Base-by-base conservation (phyloP, 2,797 vertebrate genomes). In the Echiichthys vipera region DNA sequence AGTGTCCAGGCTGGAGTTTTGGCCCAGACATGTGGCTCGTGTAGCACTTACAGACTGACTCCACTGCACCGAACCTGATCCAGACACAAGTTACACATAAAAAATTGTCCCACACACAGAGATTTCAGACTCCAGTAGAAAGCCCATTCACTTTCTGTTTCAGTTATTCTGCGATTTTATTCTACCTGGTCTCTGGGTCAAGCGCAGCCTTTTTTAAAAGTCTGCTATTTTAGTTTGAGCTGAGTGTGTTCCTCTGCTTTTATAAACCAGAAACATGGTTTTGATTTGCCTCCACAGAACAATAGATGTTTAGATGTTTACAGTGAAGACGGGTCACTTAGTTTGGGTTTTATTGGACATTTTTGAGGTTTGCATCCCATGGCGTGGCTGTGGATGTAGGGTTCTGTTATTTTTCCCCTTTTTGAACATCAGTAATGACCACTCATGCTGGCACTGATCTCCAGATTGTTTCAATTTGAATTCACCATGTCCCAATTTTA, bases 21-120 rank as follows among this genome's bases (percentile, higher is more conserved):
- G 76, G 64, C 72, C 39, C 66, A 82, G 78, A 84, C 63, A 24
- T 51, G 77, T 42, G 57, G 65, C 84, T 81, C 32, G 17, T 84
- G 72, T 81, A 56, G 58, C 71, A 11, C 61, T 78, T 51, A 69
- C 11, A 79, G 58, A 59, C 77, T 8, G 62, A 86, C 71, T 85
- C 71, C 56, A 46, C 65, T 65, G 67, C 54, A 42, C 58, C 82
- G 81, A 65, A 79, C 47, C 42, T 14, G 45, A 61, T 82, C 77
- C 83, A 84, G 34, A 63, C n/a, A 34, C 56, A 27, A 58, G 50
- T 50, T 46, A 32, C 27, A 57, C 39, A 65, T 43, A 43, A 25
- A 11, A 74, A 73, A 20, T 17, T 43, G 22, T 61, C 65, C 56
- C 70, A 50, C 49, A 56, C 67, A 47, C 30, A 36, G 8, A 50